Evolutionary conservation across 2,888 invertebrate genomes (phyloP).

Genomic region (Allygus modestus): DNA sequence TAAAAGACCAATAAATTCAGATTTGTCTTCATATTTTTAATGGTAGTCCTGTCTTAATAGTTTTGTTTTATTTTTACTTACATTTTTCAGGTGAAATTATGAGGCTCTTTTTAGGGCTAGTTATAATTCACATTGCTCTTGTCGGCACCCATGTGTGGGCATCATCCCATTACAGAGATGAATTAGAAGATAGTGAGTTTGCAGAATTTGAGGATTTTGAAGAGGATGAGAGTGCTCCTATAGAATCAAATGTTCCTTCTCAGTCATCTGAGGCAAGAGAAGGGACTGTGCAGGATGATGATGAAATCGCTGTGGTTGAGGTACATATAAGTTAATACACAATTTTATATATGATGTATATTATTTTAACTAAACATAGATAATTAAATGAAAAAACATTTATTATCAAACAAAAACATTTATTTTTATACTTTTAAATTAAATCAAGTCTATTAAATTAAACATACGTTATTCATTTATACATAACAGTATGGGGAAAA

Average conservation of each 20-base stretch:
- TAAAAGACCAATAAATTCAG: no score
- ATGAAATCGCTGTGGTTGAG: conserved; percentile 81
- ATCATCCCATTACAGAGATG: conserved; percentile 74
- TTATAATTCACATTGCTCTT: conserved; percentile 74
- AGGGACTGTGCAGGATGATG: conserved; percentile 74
- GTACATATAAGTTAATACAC: no score
- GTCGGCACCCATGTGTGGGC: conserved; percentile 75
- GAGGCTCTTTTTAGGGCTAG: conserved; percentile 74
- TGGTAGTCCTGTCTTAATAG: neutral
- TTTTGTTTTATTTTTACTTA: no score
- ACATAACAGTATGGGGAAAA: no score
- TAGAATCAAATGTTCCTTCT: conserved; percentile 49
- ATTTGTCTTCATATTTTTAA: neutral
- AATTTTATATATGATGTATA: conserved; percentile 57
- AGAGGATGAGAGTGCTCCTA: conserved; percentile 73
- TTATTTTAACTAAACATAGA: no score
- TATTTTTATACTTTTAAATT: no score
- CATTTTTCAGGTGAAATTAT: conserved; percentile 69
- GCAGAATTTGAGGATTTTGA: conserved; percentile 96
- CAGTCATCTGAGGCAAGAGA: conserved; percentile 60
- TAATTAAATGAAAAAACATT: no score
- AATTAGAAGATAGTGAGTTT: conserved; percentile 91
- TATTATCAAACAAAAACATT: no score
- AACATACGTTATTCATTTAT: no score
- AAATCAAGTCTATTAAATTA: no score